Percentiles rank a stretch among this genome's conserved stretches.
Conservation (phyloP, 1,140 invertebrate genomes). For the Cydia fagiglandana region DNA sequence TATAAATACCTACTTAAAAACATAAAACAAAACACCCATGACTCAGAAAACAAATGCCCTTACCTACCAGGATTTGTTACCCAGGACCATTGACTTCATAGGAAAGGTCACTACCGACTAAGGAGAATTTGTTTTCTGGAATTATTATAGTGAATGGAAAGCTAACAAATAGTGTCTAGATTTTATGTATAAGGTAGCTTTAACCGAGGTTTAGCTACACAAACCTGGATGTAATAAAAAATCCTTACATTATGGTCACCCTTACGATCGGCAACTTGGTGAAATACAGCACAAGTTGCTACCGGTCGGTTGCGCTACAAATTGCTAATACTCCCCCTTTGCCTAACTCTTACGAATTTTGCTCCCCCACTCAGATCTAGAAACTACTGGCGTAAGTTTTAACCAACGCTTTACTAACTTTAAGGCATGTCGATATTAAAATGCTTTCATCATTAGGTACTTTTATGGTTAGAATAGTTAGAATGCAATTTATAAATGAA, state of each 20-base stretch:
- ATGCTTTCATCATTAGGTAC: no score
- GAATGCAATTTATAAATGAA: constrained; percentile 33
- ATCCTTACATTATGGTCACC: constrained; percentile 39
- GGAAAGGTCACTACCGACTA: no score
- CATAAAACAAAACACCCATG: no score
- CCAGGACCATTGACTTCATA: no score
- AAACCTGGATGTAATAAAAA: not conserved
- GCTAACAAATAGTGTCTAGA: no score
- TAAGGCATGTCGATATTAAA: not conserved
- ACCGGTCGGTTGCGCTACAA: constrained; percentile 69
- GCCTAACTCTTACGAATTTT: constrained; percentile 56
- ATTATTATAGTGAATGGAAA: no score
- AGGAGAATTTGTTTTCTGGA: no score
- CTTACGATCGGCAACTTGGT: constrained; percentile 65
- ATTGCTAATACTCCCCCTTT: constrained; percentile 60
- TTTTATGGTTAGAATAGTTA: constrained; percentile 34
- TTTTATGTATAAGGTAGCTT: no score
- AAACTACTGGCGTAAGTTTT: not conserved
- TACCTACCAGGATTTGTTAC: no score
- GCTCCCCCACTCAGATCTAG: constrained; percentile 19
- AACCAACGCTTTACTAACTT: not conserved
- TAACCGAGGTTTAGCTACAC: no score
- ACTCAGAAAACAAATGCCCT: no score
- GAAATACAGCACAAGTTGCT: constrained; percentile 74
- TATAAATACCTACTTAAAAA: no score